phyloP scores from a whole-genome alignment of 2,888 invertebrate genomes.

The Spatulosminthurus flaviceps region DNA sequence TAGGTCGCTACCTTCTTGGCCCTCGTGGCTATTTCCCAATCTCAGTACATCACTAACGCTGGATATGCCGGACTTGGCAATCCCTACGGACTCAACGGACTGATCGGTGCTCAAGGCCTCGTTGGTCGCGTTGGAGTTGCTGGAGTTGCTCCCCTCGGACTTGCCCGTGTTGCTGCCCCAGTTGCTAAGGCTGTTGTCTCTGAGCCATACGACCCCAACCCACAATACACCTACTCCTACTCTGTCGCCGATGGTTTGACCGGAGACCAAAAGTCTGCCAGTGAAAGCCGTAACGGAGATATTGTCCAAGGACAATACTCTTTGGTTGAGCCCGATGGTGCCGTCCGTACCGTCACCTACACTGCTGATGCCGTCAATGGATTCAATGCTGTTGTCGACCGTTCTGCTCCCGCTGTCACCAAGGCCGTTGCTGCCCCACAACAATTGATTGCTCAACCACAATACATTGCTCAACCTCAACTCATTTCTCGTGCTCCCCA shows the following conservation, averaged over 20 bases:
- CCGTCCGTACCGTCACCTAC: constrained; percentile 49
- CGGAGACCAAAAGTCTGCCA: constrained; percentile 49
- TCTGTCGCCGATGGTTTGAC: constrained; percentile 48
- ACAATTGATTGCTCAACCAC: not conserved
- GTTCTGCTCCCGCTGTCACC: constrained; percentile 29
- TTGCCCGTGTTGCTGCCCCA: constrained; percentile 33
- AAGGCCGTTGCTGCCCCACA: constrained; percentile 8
- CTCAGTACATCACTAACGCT: not conserved
- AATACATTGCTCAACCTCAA: too few species aligned
- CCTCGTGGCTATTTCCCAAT: constrained; percentile 39
- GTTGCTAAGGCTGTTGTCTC: constrained; percentile 48
- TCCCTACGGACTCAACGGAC: not conserved
- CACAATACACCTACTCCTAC: constrained; percentile 55
- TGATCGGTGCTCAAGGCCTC: too few species aligned
- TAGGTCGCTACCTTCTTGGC: constrained; percentile 37
- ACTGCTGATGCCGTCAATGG: constrained; percentile 49
- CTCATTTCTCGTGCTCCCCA: too few species aligned
- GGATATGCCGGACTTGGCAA: not conserved
- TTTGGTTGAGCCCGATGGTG: constrained; percentile 50
- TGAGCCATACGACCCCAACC: constrained; percentile 55
- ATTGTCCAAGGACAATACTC: constrained; percentile 50
- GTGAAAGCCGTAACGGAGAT: constrained; percentile 39
- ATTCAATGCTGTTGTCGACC: constrained; percentile 49
- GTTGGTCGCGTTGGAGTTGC: too few species aligned
- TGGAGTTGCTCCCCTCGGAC: not conserved